Conservation (phyloP, 2,797 vertebrate species). For the Ptychobarbus kaznakovi region DNA sequence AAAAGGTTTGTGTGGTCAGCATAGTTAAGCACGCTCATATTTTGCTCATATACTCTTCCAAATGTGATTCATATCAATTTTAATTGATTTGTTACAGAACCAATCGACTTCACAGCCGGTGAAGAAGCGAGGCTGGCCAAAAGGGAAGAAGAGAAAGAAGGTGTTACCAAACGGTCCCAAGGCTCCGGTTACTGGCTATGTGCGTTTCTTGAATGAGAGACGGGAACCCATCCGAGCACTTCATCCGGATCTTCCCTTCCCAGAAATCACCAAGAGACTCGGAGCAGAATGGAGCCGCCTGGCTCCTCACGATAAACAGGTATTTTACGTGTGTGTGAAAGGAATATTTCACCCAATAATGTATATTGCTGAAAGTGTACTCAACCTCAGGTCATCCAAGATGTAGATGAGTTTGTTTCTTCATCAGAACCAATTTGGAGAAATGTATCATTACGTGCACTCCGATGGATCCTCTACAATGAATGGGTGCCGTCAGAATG, state of each 20-base stretch:
- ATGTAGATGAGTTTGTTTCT: background rate
- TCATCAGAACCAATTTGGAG: background rate
- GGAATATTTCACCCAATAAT: background rate
- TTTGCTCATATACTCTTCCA: background rate
- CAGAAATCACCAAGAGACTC: conserved; percentile 96
- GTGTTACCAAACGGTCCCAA: conserved; percentile 97
- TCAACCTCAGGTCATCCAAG: background rate
- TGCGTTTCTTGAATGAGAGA: conserved; percentile 95
- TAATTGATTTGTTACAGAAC: conserved; percentile 21
- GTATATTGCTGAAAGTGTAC: background rate
- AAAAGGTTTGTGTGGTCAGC: conserved; percentile 1
- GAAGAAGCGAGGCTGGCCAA: conserved; percentile 98
- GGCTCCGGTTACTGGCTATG: conserved; percentile 94
- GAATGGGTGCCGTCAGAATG: background rate
- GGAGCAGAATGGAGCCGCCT: conserved; percentile 96
- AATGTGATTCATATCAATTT: conserved; percentile 4
- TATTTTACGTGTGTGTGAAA: conserved; percentile 60
- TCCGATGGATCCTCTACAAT: background rate
- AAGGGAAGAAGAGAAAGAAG: conserved; percentile 98
- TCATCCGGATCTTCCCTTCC: conserved; percentile 93
- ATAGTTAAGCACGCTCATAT: background rate
- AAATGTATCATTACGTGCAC: background rate
- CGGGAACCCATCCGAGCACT: conserved; percentile 92
- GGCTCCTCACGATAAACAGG: conserved; percentile 90
- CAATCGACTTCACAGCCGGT: conserved; percentile 79